Conservation (phyloP, 1,140 invertebrate genomes). For the Pemphigus obesinymphae region DNA sequence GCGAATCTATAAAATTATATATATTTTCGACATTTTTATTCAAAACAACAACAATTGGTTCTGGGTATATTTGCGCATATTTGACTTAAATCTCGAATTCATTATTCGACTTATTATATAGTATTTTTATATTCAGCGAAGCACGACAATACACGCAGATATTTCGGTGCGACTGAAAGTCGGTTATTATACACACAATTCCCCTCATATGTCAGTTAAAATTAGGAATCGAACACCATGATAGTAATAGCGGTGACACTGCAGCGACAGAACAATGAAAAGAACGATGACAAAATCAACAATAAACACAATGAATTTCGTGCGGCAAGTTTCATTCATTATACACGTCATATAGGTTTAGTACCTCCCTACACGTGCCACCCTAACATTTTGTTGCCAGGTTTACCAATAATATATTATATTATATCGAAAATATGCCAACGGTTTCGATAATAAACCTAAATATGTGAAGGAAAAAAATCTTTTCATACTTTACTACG, state of each 20-base stretch:
- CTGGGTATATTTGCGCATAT: too few relatives aligned
- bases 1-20: constrained; percentile 64
- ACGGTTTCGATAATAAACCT: not conserved
- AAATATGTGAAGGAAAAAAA: not conserved
- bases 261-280: constrained; percentile 27
- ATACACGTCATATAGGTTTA: too few relatives aligned
- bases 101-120: too few relatives aligned
- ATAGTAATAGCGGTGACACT: not conserved
- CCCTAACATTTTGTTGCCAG: not conserved
- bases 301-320: constrained; percentile 6
- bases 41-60: not conserved
- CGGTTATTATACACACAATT: not conserved
- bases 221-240: constrained; percentile 30
- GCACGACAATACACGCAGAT: too few relatives aligned
- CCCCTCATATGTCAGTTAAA: not conserved
- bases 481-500: not conserved
- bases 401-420: too few relatives aligned
- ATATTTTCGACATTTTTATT: not conserved
- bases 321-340: constrained; percentile 4
- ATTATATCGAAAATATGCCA: not conserved
- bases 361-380: not conserved
- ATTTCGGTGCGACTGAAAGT: not conserved
- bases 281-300: constrained; percentile 31
- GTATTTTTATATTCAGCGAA: too few relatives aligned
- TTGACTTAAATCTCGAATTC: too few relatives aligned